Conservation (phyloP, 2,113 vertebrate genomes). For the Oryzias javanicus region DNA sequence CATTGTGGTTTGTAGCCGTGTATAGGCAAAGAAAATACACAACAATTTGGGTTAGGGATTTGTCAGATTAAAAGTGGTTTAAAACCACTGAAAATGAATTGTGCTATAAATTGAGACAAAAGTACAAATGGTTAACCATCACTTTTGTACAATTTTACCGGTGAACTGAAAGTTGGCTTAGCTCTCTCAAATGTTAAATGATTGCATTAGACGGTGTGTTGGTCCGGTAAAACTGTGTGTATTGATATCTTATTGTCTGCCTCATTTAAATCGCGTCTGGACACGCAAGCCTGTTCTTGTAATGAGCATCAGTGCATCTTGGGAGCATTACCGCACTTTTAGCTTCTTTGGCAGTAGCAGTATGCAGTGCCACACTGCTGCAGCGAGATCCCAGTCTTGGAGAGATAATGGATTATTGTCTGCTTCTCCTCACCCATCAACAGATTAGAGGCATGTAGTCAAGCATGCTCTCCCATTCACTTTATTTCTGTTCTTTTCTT, state of each 20-base stretch:
- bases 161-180: not conserved
- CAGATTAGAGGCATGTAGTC: conserved; percentile 70
- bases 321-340: conserved; percentile 33
- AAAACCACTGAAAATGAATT: not conserved
- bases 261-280: conserved; percentile 16
- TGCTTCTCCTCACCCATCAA: conserved; percentile 70
- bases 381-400: conserved; percentile 52
- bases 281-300: conserved; percentile 14
- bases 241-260: conserved; percentile 15
- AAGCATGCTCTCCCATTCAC: conserved; percentile 48
- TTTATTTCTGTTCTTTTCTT: conserved; percentile 31
- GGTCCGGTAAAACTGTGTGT: not conserved
- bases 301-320: conserved; percentile 25
- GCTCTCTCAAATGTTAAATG: not conserved
- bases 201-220: not conserved
- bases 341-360: conserved; percentile 29
- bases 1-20: not conserved
- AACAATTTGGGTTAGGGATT: not conserved
- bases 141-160: not conserved
- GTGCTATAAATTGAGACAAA: not conserved
- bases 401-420: conserved; percentile 70
- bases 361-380: conserved; percentile 35
- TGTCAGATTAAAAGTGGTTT: not conserved
- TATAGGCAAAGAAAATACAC: not conserved
- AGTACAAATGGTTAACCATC: not conserved